Evolutionary conservation across 2,113 vertebrate species (phyloP), one percentile per base, ranked within the genome.

Genomic region (Furnarius figulus): DNA sequence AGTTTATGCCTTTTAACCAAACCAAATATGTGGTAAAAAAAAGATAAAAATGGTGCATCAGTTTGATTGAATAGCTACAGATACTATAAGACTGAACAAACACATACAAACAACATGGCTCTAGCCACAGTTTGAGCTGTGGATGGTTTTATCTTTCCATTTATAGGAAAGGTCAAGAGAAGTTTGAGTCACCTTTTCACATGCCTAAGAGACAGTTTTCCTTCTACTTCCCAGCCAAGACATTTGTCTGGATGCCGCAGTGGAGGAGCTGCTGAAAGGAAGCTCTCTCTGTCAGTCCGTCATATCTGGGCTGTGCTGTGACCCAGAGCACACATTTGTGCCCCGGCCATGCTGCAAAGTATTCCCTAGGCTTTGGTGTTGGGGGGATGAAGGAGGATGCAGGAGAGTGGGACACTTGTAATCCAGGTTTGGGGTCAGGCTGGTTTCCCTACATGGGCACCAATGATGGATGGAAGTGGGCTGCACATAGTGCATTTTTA

Each of bases 121-220:
- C 25, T 52, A 74, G 72, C 46, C 44, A 13, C 63, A 75, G 44
- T 33, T 91, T 79, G 85, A 85, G 71, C 75, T 10, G 13, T 3
- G 9, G 76, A 74, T 0, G 35, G 63, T 52, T 96, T 77, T 87
- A 87, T 70, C 78, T 90, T 96, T 90, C 89, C 71, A 37, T 96
- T 90, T 86, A 77, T 77, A 94, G 88, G 52, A 85, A 88, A 92
- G 93, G 78, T 94, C 90, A 88, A 92, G 79, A 67, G 71, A 86
- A 89, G 42, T 53, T 67, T 59, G 52, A 90, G 67, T n/a, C 82
- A 88, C 79, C 75, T 94, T 92, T 85, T 80, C 67, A 66, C 58
- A 33, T 1, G 65, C 49, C 35, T 90, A 73, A 58, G 85, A 87
- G 74, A 74, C 47, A 70, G 71, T 67, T 81, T 93, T 86, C 88